These are phyloP conservation scores for Bombycilla garrulus DNA, from an alignment of 2,113 vertebrate genomes.

Conservation along the genomic window DNA sequence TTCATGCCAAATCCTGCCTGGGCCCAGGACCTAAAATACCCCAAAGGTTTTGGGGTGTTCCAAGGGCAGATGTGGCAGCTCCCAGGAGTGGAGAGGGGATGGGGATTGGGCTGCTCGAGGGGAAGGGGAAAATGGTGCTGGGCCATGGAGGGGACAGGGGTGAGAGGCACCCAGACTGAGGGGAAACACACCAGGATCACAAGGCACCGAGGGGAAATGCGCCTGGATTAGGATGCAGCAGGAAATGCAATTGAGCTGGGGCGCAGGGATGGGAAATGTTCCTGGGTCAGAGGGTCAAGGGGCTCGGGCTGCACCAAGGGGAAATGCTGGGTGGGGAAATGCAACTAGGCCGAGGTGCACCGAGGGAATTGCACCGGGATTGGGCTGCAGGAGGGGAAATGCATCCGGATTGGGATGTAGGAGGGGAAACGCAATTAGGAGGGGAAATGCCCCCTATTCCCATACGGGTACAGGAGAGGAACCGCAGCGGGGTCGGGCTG, in stretches of 20 bases:
- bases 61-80: not conserved
- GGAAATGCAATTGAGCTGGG: no score
- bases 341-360: accelerated
- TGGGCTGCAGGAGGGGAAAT: not conserved
- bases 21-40: not conserved
- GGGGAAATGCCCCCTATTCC: no score
- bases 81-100: not conserved
- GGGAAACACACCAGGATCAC: no score
- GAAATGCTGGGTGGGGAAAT: not conserved
- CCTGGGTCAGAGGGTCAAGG: not conserved
- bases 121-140: not conserved
- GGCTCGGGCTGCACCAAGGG: not conserved
- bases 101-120: not conserved
- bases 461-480: accelerated
- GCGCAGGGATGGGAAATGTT: no score
- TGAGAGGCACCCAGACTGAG: not conserved
- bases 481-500: not conserved
- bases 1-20: not conserved
- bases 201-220: no score
- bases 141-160: accelerated
- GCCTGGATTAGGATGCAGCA: no score
- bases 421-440: not conserved
- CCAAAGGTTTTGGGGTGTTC: not conserved
- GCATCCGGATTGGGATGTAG: no score
- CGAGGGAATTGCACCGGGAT: not conserved